These are phyloP conservation scores for Premnoplex brunnescens DNA, from an alignment of 2,797 vertebrate species.

Conservation along the genomic window DNA sequence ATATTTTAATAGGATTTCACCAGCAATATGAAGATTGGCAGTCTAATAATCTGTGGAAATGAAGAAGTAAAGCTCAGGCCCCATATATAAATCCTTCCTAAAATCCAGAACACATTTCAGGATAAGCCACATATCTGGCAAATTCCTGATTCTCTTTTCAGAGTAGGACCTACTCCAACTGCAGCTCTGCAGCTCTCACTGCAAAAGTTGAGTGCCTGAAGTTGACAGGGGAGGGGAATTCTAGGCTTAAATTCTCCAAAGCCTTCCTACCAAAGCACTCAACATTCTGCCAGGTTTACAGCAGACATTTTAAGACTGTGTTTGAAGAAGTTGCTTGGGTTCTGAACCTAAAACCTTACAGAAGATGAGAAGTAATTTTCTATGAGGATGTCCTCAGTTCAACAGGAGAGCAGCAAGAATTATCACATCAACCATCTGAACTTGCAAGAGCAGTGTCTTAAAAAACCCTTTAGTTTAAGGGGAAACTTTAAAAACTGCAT, in stretches of 20 bases:
- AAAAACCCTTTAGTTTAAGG: neutral
- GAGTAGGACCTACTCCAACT: neutral
- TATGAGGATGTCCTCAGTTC: neutral
- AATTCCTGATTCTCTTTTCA: neutral
- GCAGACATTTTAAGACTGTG: neutral
- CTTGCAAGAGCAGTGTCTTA: neutral
- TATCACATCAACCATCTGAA: neutral
- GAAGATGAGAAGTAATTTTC: neutral
- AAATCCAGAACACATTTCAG: neutral
- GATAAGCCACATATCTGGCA: neutral
- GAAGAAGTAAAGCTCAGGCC: neutral
- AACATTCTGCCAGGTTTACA: neutral
- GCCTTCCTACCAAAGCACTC: neutral
- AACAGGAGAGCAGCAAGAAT: neutral
- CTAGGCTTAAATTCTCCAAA: neutral
- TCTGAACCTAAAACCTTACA: neutral
- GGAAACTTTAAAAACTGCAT: neutral
- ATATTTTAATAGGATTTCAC: constrained; percentile 40
- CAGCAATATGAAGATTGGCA: constrained; percentile 33
- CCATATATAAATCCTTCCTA: neutral
- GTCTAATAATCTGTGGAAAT: constrained; percentile 6
- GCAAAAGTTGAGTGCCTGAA: neutral
- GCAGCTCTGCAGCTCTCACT: neutral
- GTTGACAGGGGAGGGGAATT: neutral
- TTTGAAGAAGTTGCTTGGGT: neutral